phyloP scores from a whole-genome alignment of 1,140 invertebrate species.

The Ceratina australensis region DNA sequence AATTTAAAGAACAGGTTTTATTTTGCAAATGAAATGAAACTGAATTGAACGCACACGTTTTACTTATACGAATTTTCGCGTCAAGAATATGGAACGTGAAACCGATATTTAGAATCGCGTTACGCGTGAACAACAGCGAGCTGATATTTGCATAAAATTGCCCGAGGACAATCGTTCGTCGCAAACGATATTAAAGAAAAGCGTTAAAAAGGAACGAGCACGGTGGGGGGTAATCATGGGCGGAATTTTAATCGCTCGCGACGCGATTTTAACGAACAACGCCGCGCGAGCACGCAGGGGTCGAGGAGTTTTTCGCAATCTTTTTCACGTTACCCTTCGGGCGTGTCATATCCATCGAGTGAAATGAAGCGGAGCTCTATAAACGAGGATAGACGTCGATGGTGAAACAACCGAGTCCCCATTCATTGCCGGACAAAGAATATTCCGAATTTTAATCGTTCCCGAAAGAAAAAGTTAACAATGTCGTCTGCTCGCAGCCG shows the following conservation, averaged over 20 bases:
- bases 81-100: constrained; percentile 10
- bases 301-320: neutral
- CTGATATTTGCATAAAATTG: constrained; percentile 20
- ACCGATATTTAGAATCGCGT: neutral
- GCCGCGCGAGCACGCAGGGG: too few relatives aligned
- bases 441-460: constrained; percentile 30
- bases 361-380: neutral
- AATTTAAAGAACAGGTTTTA: too few relatives aligned
- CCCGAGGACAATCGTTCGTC: neutral
- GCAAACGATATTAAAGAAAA: neutral
- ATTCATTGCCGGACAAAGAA: neutral
- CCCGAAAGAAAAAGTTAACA: constrained; percentile 21
- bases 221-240: neutral
- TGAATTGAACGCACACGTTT: too few relatives aligned
- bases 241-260: constrained; percentile 25
- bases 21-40: too few relatives aligned
- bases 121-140: neutral
- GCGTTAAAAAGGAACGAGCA: neutral
- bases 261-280: neutral
- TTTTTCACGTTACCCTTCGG: neutral
- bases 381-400: neutral
- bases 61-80: too few relatives aligned
- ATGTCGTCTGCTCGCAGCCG: neutral
- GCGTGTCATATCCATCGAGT: neutral
- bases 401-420: neutral